Evolutionary conservation across 64 coral and sea anemone species (phyloP).

Genomic region (Trachythela sp.): DNA sequence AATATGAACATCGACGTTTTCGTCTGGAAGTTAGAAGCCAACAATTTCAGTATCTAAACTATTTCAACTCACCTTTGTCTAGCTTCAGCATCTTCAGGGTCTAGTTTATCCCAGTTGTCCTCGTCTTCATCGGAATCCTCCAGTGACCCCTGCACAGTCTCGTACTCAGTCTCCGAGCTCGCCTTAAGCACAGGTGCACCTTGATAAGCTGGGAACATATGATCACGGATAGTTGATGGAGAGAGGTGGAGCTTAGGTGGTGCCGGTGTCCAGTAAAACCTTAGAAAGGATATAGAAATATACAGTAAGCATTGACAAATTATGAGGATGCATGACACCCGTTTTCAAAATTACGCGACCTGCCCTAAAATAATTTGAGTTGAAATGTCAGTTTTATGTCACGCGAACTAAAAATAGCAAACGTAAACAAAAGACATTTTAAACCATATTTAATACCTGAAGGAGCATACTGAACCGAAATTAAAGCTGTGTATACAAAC

Average conservation of each 20-base stretch:
- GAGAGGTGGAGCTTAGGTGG: constrained; percentile 87
- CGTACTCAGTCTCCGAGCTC: constrained; percentile 59
- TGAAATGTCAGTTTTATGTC: too few relatives aligned
- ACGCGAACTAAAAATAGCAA: too few relatives aligned
- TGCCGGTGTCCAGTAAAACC: constrained; percentile 94
- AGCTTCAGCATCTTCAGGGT: constrained; percentile 41
- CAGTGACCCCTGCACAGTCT: constrained; percentile 28
- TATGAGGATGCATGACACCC: too few relatives aligned
- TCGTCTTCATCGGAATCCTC: constrained; percentile 64
- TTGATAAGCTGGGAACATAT: constrained; percentile 77
- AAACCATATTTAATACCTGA: too few relatives aligned
- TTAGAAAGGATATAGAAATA: background rate
- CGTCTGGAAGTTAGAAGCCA: background rate
- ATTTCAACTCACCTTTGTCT: constrained; percentile 55
- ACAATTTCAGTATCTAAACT: background rate
- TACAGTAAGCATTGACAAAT: too few relatives aligned
- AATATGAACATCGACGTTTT: too few relatives aligned
- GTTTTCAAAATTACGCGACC: too few relatives aligned
- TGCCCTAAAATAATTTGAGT: too few relatives aligned
- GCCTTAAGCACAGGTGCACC: constrained; percentile 61
- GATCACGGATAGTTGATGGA: constrained; percentile 53
- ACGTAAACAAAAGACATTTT: too few relatives aligned
- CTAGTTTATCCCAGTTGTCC: constrained; percentile 42
- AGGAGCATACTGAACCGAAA: too few relatives aligned
- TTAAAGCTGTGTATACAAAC: too few relatives aligned